Percentiles rank a stretch among this genome's conserved stretches.
Conservation (phyloP, 2,113 vertebrate genomes). For the Dinomys branickii region DNA sequence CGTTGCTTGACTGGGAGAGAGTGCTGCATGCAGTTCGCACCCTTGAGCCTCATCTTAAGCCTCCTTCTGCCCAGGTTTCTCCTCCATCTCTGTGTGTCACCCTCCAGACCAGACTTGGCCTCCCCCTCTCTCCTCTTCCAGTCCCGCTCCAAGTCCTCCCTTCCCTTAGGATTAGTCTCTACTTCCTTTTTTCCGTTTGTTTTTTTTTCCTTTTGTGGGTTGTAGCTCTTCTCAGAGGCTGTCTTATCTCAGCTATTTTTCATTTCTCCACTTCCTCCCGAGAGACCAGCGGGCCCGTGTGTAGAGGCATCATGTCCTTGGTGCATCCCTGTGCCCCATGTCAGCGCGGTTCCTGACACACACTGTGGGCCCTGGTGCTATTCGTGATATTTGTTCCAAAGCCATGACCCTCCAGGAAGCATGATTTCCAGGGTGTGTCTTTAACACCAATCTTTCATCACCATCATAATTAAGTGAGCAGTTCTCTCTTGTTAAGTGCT, state of each 20-base stretch:
- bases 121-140: neutral
- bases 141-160: neutral
- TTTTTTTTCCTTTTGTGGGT: neutral
- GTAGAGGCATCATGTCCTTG: neutral
- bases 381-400: neutral
- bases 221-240: neutral
- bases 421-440: neutral
- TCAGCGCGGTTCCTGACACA: no score
- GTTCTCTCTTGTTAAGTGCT: conserved; percentile 18
- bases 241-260: neutral
- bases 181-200: neutral
- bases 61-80: no score
- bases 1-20: neutral
- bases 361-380: rapidly evolving
- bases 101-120: neutral
- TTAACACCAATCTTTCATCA: neutral
- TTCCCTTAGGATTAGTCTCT: neutral
- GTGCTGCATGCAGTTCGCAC: neutral
- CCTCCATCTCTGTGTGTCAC: neutral
- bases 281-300: neutral
- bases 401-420: neutral
- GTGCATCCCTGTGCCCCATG: no score
- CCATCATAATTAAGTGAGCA: conserved; percentile 29
- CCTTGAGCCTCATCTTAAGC: neutral
- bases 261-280: neutral